phyloP scores from a whole-genome alignment of 2,797 vertebrate genomes.

The Pitangus sulphuratus region DNA sequence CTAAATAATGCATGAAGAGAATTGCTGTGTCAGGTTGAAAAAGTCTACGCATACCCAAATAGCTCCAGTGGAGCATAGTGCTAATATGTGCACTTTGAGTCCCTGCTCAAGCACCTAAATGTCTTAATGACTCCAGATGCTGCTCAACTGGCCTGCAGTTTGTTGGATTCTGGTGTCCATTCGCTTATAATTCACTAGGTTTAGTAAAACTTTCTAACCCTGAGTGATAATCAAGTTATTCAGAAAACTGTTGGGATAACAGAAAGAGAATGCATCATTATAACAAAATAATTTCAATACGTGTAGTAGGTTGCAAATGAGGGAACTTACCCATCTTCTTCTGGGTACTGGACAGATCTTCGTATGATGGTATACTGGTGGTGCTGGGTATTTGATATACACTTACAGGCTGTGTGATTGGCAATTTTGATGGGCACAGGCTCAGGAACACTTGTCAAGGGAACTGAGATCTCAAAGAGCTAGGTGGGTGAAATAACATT shows the following conservation, averaged over 20 bases:
- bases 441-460: conserved; percentile 90
- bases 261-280: not conserved
- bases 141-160: not conserved
- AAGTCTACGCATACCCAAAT: not conserved
- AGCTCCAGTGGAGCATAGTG: not conserved
- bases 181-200: not conserved
- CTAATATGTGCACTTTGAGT: not conserved
- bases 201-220: not conserved
- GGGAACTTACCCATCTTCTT: conserved; percentile 74
- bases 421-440: conserved; percentile 91
- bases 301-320: not conserved
- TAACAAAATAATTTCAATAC: not conserved
- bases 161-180: not conserved
- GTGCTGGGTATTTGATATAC: conserved; percentile 85
- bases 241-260: not conserved
- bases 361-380: conserved; percentile 81
- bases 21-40: not conserved
- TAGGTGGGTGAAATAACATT: conserved; percentile 59
- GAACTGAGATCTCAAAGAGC: conserved; percentile 91
- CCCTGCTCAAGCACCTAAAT: not conserved
- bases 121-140: not conserved
- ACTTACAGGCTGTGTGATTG: conserved; percentile 93
- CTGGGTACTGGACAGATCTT: conserved; percentile 75
- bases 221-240: not conserved
- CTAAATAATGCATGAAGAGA: not conserved